A percentile compares a stretch with the other conserved stretches of the same genome.
Evolutionary conservation across 2,797 vertebrate genomes (phyloP).

Genomic region (Trachurus trachurus): DNA sequence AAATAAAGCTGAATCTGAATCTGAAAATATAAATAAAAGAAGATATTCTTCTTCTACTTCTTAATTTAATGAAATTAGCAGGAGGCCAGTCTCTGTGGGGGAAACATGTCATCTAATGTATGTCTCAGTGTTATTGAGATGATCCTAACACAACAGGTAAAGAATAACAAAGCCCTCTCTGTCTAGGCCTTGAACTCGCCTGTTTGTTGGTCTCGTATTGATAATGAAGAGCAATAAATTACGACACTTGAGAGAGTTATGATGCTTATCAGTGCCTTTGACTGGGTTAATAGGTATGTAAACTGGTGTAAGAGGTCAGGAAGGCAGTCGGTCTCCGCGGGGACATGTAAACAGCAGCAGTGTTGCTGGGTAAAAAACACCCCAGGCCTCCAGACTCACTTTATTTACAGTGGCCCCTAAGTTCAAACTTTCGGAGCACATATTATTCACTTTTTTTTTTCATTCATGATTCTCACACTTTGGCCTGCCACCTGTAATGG

Average conservation of each 20-base stretch:
- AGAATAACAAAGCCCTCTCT: background rate
- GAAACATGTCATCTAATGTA: background rate
- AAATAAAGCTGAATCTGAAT: too few species aligned
- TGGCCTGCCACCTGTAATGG: too few species aligned
- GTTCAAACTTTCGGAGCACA: too few species aligned
- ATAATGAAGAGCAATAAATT: constrained; percentile 15
- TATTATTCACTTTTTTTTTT: too few species aligned
- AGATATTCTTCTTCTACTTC: too few species aligned
- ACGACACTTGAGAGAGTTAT: background rate
- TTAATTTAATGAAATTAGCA: background rate
- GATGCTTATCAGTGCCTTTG: constrained; percentile 6
- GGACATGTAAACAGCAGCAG: background rate
- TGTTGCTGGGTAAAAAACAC: too few species aligned
- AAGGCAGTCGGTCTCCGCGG: background rate
- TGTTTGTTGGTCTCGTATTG: background rate
- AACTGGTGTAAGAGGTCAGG: constrained; percentile 19
- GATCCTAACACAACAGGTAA: background rate
- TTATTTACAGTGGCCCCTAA: too few species aligned
- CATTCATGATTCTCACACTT: too few species aligned
- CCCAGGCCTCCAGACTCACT: too few species aligned
- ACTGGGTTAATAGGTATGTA: background rate
- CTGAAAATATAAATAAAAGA: too few species aligned
- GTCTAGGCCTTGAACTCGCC: background rate
- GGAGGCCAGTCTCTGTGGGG: background rate
- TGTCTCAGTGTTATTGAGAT: background rate